Conservation (phyloP, 1,140 invertebrate species). For the Drosophila insularis region DNA sequence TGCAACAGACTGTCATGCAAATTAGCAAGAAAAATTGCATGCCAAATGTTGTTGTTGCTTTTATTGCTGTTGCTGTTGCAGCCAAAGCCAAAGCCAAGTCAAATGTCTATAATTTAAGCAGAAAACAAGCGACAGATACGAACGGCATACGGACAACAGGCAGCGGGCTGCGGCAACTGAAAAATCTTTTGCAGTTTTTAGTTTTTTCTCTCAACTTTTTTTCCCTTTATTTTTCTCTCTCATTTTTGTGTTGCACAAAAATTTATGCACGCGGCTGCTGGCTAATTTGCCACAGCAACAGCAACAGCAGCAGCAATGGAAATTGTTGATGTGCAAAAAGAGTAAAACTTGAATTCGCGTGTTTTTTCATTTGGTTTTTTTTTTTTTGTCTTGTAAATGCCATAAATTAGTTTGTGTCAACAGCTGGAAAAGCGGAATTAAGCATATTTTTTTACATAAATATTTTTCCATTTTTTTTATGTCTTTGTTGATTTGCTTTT, state of each 20-base stretch:
- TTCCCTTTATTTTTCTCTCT: background rate
- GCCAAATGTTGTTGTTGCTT: constrained; percentile 62
- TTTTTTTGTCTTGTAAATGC: constrained; percentile 76
- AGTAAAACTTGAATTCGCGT: constrained; percentile 6
- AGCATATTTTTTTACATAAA: constrained; percentile 43
- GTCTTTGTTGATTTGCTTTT: constrained; percentile 12
- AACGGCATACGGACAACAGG: constrained; percentile 46
- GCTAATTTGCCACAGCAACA: constrained; percentile 73
- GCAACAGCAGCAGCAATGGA: constrained; percentile 51
- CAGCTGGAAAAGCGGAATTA: constrained; percentile 68
- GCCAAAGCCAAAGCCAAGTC: constrained; percentile 50
- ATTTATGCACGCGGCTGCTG: constrained; percentile 71
- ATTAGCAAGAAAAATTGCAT: constrained; percentile 78
- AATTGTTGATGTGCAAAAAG: constrained; percentile 78
- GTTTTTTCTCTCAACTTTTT: background rate
- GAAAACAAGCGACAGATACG: constrained; percentile 78
- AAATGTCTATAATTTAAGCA: constrained; percentile 80
- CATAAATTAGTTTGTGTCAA: constrained; percentile 78
- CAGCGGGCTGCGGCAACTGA: constrained; percentile 35
- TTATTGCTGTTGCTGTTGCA: constrained; percentile 29
- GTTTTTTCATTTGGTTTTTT: constrained; percentile 31
- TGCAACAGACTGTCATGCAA: constrained; percentile 66
- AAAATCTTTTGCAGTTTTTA: constrained; percentile 64
- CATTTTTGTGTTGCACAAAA: constrained; percentile 60
- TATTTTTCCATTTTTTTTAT: constrained; percentile 26